Evolutionary conservation across 2,888 invertebrate species (phyloP), one percentile per base, ranked within the genome.

Genomic region (Chelonus formosanus): DNA sequence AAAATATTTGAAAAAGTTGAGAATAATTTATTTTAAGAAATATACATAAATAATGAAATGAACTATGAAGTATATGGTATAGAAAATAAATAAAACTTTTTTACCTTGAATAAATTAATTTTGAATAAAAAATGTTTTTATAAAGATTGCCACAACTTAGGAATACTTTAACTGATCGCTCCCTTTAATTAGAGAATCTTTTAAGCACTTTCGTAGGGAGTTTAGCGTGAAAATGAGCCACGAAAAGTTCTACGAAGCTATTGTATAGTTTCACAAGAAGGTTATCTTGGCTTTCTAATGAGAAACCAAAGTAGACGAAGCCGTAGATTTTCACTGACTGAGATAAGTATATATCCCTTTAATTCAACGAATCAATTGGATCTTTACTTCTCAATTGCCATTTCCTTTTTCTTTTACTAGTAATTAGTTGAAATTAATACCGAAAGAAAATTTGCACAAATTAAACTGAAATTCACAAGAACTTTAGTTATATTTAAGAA

Each of bases 151-250:
- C 3, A 40, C 10, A 10, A 8, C 6, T 31, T 5, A 6, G 6
- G 7, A 36, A 55, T 55, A 55, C 4, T 40, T 35, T 3, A 20
- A 40, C 40, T 55, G 55, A 40, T 55, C 35, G 31, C 20, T 6
- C 4, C 3, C 36, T 55, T 55, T 20, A 55, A 55, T 55, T 55
- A 55, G 40, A 10, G 20, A 10, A 55, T 55, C 55, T 55, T 6
- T 10, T n/a, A 6, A 55, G 55, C 7, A 55, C 40, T 55, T 54
- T 36, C 10, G 35, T 40, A 35, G 31, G 20, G 43, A 55, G 20
- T 20, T 36, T 20, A 20, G 36, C 20, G 31, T 40, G 55, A 40
- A 40, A 10, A 20, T 20, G 7, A 7, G 10, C 55, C 20, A 10
- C 4, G 43, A 43, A 55, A 55, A 55, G 20, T 55, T 55, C 6